These are phyloP conservation scores for Pantherophis alleghaniensis DNA, from an alignment of 2,797 vertebrate genomes.

Conservation along the genomic window DNA sequence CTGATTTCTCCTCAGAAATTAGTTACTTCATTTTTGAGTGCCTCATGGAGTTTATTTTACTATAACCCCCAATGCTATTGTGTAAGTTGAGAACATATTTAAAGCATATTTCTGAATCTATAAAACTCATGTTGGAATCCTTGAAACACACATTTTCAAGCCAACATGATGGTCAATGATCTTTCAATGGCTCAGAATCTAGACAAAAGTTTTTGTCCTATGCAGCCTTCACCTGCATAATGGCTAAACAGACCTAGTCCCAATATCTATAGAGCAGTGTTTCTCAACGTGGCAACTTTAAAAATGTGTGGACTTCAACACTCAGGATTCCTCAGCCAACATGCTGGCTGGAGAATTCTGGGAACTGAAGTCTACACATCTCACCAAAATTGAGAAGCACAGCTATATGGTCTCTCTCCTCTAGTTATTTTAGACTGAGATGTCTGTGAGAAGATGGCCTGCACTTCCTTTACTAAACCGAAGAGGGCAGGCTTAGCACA, in stretches of 20 bases:
- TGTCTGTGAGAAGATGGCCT: not conserved
- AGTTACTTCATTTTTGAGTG: not conserved
- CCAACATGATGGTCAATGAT: not conserved
- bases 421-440: not conserved
- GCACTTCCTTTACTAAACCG: not conserved
- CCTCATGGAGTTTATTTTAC: not conserved
- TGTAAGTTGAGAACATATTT: not conserved
- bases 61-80: not conserved
- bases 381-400: not conserved
- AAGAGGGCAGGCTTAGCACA: constrained; percentile 12
- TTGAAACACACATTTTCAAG: not conserved
- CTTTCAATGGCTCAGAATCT: not conserved
- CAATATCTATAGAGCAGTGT: not conserved
- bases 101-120: not conserved
- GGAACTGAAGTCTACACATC: not conserved
- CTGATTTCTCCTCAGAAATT: not conserved
- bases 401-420: not conserved
- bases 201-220: not conserved
- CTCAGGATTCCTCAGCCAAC: not conserved
- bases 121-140: not conserved
- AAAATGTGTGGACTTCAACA: not conserved
- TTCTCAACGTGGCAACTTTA: not conserved
- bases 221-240: not conserved
- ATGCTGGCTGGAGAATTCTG: not conserved
- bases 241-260: not conserved